These are phyloP conservation scores for Dendrolimus pini DNA, from an alignment of 2,888 invertebrate species.

Conservation along the genomic window DNA sequence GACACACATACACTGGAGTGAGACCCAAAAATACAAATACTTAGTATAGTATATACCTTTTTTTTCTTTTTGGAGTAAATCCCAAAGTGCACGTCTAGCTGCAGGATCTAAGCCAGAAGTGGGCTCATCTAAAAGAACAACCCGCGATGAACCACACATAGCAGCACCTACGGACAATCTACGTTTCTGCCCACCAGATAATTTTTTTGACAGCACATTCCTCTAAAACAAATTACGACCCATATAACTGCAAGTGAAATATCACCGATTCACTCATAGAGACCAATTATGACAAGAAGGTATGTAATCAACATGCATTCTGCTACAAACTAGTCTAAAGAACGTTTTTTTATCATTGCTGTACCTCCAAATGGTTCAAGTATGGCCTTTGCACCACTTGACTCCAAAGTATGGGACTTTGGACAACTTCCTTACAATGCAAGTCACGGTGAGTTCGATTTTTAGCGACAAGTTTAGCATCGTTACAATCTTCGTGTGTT, in stretches of 20 bases:
- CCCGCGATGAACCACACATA: constrained; percentile 87
- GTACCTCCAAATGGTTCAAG: no score
- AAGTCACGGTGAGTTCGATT: no score
- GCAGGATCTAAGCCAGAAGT: constrained; percentile 95
- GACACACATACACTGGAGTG: no score
- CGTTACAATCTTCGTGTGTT: no score
- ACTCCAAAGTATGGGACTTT: no score
- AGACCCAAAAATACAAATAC: no score
- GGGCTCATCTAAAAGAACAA: constrained; percentile 87
- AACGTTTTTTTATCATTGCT: no score
- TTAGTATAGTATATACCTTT: constrained; percentile 41
- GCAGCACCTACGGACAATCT: constrained; percentile 93
- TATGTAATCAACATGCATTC: no score
- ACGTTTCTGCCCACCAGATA: constrained; percentile 97
- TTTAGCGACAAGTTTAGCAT: no score
- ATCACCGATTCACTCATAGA: neutral
- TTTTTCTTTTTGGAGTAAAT: constrained; percentile 85
- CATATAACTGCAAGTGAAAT: neutral
- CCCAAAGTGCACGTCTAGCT: constrained; percentile 92
- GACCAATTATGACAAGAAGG: neutral
- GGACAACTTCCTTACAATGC: no score
- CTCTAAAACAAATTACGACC: constrained; percentile 37
- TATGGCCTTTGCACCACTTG: no score
- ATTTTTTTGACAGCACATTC: constrained; percentile 73
- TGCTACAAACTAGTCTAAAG: no score